phyloP scores from a whole-genome alignment of 2,797 vertebrate species.

The Myotis daubentonii region DNA sequence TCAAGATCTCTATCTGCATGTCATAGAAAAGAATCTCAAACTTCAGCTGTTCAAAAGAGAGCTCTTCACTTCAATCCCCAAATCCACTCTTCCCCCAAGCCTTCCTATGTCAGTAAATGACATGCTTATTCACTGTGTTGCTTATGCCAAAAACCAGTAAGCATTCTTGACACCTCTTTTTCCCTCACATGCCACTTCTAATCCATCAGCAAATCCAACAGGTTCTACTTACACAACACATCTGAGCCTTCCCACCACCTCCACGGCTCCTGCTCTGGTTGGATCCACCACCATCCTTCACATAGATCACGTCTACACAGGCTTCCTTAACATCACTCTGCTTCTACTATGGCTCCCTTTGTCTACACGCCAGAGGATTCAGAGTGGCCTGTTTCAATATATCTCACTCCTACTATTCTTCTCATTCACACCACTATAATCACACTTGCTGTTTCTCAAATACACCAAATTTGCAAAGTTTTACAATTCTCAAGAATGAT shows the following conservation, averaged over 20 bases:
- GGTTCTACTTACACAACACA: background rate
- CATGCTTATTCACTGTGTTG: background rate
- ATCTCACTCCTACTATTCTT: background rate
- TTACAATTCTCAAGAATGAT: background rate
- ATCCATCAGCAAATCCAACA: background rate
- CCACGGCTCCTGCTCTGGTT: background rate
- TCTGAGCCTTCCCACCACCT: background rate
- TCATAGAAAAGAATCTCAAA: background rate
- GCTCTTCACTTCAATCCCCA: background rate
- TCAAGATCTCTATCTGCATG: background rate
- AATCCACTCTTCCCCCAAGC: background rate
- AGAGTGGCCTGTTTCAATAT: background rate
- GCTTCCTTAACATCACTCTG: background rate
- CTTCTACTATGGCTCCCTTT: background rate
- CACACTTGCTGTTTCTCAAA: background rate
- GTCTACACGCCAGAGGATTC: background rate
- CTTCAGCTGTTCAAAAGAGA: background rate
- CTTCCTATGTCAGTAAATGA: background rate
- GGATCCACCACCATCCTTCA: background rate
- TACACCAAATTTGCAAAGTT: background rate
- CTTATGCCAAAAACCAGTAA: background rate
- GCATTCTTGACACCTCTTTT: background rate
- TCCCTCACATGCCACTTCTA: background rate
- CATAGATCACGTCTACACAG: background rate
- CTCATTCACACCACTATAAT: background rate